Percentiles rank a stretch among this genome's conserved stretches.
Evolutionary conservation across 1,140 invertebrate species (phyloP).

Genomic region (Lamellibrachia luymesi): DNA sequence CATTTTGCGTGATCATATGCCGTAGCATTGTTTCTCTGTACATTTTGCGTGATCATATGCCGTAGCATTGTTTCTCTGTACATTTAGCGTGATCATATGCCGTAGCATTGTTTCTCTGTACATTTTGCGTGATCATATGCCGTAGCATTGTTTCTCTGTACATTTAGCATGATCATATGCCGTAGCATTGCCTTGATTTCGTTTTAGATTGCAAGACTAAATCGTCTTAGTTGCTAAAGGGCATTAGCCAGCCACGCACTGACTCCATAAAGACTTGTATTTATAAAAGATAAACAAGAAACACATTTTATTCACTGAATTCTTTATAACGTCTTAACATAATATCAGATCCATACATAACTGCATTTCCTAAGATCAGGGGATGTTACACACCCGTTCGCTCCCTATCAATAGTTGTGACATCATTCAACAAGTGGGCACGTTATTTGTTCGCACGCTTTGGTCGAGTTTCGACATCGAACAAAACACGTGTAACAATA

Average conservation of each 20-base stretch:
- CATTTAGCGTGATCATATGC: too few species aligned
- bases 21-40: too few species aligned
- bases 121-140: too few species aligned
- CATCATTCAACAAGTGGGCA: not conserved
- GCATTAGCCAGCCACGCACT: not conserved
- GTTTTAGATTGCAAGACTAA: too few species aligned
- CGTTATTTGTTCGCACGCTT: not conserved
- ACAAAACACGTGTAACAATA: not conserved
- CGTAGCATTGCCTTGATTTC: too few species aligned
- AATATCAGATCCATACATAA: not conserved
- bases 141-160: too few species aligned
- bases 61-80: too few species aligned
- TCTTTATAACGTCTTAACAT: not conserved
- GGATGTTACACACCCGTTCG: not conserved
- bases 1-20: too few species aligned
- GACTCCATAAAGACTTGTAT: not conserved
- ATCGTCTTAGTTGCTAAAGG: not conserved
- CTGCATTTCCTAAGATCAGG: not conserved
- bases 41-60: too few species aligned
- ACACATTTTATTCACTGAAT: not conserved
- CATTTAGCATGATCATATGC: too few species aligned
- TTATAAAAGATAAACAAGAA: not conserved
- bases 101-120: too few species aligned
- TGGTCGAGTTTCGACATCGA: not conserved
- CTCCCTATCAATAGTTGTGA: not conserved